Conservation (phyloP, 2,113 vertebrate species). For the Notarius lentiginosus region DNA sequence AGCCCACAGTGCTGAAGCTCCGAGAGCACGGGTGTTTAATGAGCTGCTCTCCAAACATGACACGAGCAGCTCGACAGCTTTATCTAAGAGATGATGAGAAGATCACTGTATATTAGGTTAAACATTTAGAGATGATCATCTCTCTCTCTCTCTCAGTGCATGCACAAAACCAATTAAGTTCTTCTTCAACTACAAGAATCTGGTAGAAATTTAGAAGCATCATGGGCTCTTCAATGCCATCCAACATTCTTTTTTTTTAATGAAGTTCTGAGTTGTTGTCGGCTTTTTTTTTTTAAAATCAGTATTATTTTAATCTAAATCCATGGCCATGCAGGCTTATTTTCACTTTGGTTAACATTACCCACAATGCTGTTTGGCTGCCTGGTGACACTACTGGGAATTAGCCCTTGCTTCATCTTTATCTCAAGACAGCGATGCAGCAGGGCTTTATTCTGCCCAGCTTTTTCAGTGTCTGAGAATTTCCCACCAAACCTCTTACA, state of each 20-base stretch:
- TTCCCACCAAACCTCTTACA: not conserved
- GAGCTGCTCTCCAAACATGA: slow-evolving; percentile 81
- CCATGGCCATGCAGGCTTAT: not conserved
- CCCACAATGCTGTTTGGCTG: not conserved
- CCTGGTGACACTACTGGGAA: not conserved
- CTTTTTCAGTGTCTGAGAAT: not conserved
- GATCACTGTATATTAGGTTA: not conserved
- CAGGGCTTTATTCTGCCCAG: not conserved
- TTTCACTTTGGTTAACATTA: not conserved
- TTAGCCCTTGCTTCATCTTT: not conserved
- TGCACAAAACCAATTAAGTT: not conserved
- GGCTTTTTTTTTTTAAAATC: too few species aligned
- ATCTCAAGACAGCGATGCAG: not conserved
- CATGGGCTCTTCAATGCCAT: not conserved
- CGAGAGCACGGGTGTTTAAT: slow-evolving; percentile 74
- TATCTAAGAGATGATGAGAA: slow-evolving; percentile 71
- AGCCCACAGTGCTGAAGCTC: slow-evolving; percentile 91
- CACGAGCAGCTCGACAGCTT: slow-evolving; percentile 76
- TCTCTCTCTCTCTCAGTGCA: not conserved
- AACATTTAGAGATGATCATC: not conserved
- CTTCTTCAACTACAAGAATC: not conserved
- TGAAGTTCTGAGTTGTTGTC: not conserved
- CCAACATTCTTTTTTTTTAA: not conserved
- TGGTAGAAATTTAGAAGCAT: not conserved
- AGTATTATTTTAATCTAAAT: not conserved